phyloP scores from a whole-genome alignment of 2,888 invertebrate genomes.

The Morpho helenor region DNA sequence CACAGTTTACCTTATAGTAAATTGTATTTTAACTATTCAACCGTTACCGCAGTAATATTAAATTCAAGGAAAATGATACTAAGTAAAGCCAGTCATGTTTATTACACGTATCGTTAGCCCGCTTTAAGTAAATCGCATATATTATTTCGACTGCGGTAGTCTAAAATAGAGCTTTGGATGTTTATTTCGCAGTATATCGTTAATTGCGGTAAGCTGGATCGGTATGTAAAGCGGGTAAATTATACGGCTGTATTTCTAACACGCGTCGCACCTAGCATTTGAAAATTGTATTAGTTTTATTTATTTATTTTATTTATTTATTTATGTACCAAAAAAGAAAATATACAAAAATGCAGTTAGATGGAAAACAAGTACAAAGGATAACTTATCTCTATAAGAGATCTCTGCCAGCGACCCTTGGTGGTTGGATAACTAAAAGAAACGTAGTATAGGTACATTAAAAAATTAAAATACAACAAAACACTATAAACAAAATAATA shows the following conservation, averaged over 20 bases:
- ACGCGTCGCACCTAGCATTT: neutral
- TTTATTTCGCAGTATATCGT: slow-evolving; percentile 12
- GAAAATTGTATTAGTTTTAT: neutral
- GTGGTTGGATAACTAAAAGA: no score
- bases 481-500: no score
- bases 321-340: no score
- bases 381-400: no score
- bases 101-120: slow-evolving; percentile 11
- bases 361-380: no score
- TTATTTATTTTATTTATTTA: no score
- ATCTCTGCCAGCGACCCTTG: no score
- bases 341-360: no score
- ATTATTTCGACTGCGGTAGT: slow-evolving; percentile 11
- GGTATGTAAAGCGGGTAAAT: slow-evolving; percentile 1
- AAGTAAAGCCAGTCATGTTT: slow-evolving; percentile 7
- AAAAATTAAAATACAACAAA: no score
- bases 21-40: no score
- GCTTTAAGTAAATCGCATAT: slow-evolving; percentile 5
- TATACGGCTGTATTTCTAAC: slow-evolving; percentile 4
- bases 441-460: no score
- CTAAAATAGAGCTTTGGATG: slow-evolving; percentile 8
- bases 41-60: neutral
- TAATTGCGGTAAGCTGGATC: slow-evolving; percentile 9
- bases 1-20: no score
- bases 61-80: slow-evolving; percentile 4